phyloP scores from a whole-genome alignment of 2,113 vertebrate genomes.

The Ciconia stormi region DNA sequence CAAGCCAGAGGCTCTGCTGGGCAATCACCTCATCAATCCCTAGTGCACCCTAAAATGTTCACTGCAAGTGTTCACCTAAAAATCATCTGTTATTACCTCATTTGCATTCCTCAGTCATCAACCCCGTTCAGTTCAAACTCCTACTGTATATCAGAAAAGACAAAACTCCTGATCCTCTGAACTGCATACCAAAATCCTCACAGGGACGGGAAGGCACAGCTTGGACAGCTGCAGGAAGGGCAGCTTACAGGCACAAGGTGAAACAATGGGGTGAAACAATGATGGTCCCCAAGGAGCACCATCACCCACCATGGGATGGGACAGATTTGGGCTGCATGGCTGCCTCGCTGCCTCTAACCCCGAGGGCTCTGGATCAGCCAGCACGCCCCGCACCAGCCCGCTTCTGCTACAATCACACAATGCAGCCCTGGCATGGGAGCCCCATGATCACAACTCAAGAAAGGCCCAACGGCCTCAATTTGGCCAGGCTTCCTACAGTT shows the following conservation, averaged over 20 bases:
- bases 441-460: not conserved
- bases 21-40: not conserved
- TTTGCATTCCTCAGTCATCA: not conserved
- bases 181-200: not conserved
- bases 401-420: not conserved
- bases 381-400: not conserved
- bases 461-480: not conserved
- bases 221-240: not conserved
- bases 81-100: not conserved
- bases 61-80: not conserved
- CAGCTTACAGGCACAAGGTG: not conserved
- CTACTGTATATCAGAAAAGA: not conserved
- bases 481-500: not conserved
- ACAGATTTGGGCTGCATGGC: fast-evolving
- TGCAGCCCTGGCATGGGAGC: not conserved
- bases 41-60: not conserved
- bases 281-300: not conserved
- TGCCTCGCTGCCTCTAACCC: fast-evolving
- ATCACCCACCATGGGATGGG: fast-evolving
- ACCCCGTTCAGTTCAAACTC: not conserved
- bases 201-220: not conserved
- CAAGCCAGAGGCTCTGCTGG: not conserved
- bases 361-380: fast-evolving
- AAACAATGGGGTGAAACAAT: not conserved
- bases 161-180: not conserved